Evolutionary conservation across 2,888 invertebrate genomes (phyloP).

Genomic region (Nymphalis c-album): DNA sequence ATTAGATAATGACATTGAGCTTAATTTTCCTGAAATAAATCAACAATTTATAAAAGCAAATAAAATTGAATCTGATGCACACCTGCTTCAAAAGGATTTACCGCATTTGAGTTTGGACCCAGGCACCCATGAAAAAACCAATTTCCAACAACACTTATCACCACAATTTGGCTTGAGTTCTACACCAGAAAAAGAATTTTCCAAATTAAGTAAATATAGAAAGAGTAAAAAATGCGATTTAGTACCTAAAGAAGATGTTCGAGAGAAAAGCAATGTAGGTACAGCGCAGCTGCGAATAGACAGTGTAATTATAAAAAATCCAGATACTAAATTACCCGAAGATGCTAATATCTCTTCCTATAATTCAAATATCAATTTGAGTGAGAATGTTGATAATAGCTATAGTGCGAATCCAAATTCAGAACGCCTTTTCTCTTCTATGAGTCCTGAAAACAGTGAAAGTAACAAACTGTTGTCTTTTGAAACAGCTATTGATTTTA

Average conservation of each 20-base stretch:
- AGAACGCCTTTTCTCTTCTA: conserved; percentile 4
- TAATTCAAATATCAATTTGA: conserved; percentile 22
- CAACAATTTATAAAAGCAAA: conserved; percentile 77
- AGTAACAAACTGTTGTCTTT: conserved; percentile 25
- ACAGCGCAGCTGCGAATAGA: conserved; percentile 54
- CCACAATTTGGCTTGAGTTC: conserved; percentile 38
- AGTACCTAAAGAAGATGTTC: conserved; percentile 26
- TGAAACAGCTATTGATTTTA: conserved; percentile 65
- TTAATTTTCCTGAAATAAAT: conserved; percentile 76
- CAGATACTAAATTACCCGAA: conserved; percentile 58
- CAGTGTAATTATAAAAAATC: conserved; percentile 77
- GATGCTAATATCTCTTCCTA: conserved; percentile 39
- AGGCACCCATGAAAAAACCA: conserved; percentile 31
- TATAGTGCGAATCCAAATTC: conserved; percentile 7
- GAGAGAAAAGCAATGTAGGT: background rate
- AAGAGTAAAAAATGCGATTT: conserved; percentile 53
- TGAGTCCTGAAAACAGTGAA: conserved; percentile 15
- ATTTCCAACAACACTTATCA: conserved; percentile 33
- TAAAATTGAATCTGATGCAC: conserved; percentile 55
- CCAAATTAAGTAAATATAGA: conserved; percentile 70
- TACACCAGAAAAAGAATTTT: conserved; percentile 56
- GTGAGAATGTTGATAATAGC: conserved; percentile 6
- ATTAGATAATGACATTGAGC: conserved; percentile 75
- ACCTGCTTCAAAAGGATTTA: conserved; percentile 47
- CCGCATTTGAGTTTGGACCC: conserved; percentile 49